Evolutionary conservation across 2,797 vertebrate genomes (phyloP), one percentile per base, ranked within the genome.

Genomic region (Orientallactaga sibirica): DNA sequence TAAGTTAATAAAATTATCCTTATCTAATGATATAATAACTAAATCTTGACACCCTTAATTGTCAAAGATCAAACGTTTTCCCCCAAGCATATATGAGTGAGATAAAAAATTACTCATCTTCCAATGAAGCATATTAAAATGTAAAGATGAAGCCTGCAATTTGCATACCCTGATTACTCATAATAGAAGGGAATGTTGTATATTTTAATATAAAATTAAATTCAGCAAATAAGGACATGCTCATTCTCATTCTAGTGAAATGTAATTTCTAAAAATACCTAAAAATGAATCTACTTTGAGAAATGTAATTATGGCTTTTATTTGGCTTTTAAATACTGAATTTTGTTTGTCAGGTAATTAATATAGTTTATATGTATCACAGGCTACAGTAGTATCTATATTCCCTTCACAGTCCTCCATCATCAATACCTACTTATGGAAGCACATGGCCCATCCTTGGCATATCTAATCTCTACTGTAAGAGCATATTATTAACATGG

Each of bases 141-240:
- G 33, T 79, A 95, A 90, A 22, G 64, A 92, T 71, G 58, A 81
- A 95, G 48, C 76, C 71, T 93, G 71, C 75, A 95, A 95, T 92
- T 92, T 96, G 75, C 90, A 96, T 96, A 70, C 52, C 92, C 86
- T 93, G 90, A 96, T 96, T 97, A 91, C 64, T 94, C 84, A 93
- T 75, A 95, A 95, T 79, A 77, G 67, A 85, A 95, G 41, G 94
- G 55, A 86, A 93, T 86, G 55, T 74, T 95, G 77, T 95, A 94
- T 95, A 96, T 96, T 96, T 97, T 95, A 96, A 95, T 90, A 90
- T 87, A 24, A 95, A 91, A 95, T 93, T 91, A 94, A 93, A 86
- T 77, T 90, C 66, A 73, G 33, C 61, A 94, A 92, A 88, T 92
- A 95, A 92, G 95, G 74, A 66, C 82, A 67, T 94, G 27, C 15